Base-by-base conservation (phyloP, 2,888 invertebrate genomes). In the Gnatocerus cornutus region DNA sequence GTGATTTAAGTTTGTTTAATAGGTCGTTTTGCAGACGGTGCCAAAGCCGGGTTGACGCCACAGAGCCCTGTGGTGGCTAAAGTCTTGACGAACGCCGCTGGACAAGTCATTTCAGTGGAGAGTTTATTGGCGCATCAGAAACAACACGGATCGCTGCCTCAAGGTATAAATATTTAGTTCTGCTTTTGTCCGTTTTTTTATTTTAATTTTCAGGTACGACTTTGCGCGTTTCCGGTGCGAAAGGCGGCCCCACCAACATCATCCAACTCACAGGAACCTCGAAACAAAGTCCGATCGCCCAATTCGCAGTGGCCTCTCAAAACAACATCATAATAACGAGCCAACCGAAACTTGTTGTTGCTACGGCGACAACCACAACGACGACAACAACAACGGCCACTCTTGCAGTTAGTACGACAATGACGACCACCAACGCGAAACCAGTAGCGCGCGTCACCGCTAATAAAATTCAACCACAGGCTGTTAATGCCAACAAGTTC, bases 21-120 rank as follows among this genome's bases (percentile, higher is more conserved):
- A n/a, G n/a, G n/a, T n/a, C n/a, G n/a, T 48, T 39, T 63, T 63
- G n/a, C 33, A 68, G 68, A 71, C 37, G 66, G 30, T 9, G 8
- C 66, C n/a, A 76, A 77, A 21, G 66, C 68, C 5, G 77, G 76
- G 8, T 50, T 78, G n/a, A 70, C 86, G 84, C 12, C 81, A 79
- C 78, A 89, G 87, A 79, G 82, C 30, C 90, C 90, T 2, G 89
- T 92, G 27, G 88, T 93, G 39, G 92, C 93, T 0, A 92, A 93
- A 82, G 88, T 93, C 12, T 84, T 93, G 16, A 92, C 93, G 4
- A 92, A 91, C 81, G 89, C 92, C 2, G 87, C 87, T 5, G 88
- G 88, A 1, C 89, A 89, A 76, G 85, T 89, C 3, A 88, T 89
- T 45, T 89, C 89, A 0, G 88, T 89, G 41, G 89, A 89, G 80